Percentiles rank a stretch among this genome's conserved stretches.
Evolutionary conservation across 64 coral and sea anemone genomes (phyloP).

Genomic region (Stichodactyla helianthus): DNA sequence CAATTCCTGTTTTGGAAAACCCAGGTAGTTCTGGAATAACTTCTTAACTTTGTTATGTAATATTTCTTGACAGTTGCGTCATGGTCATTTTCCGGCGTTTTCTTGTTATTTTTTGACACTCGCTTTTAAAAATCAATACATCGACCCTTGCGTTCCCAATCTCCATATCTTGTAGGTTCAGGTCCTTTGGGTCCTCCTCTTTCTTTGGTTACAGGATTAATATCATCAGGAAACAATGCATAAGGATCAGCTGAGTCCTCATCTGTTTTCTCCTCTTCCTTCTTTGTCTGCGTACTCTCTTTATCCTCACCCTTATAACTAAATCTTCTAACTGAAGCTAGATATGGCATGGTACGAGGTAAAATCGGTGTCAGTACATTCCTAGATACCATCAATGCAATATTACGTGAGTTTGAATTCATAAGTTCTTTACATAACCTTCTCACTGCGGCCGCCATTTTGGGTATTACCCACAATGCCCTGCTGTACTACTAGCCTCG

Average conservation of each 20-base stretch:
- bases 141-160: slow-evolving; percentile 97
- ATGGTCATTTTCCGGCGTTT: not conserved
- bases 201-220: slow-evolving; percentile 90
- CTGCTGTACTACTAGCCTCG: not conserved
- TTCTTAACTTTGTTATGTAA: not conserved
- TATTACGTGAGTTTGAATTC: not conserved
- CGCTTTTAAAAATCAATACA: slow-evolving; percentile 85
- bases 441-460: slow-evolving; percentile 39
- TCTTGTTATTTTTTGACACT: not conserved
- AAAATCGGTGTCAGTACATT: not conserved
- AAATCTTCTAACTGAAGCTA: not conserved
- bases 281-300: slow-evolving; percentile 2
- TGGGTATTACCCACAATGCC: slow-evolving; percentile 45
- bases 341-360: not conserved
- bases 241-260: slow-evolving; percentile 60
- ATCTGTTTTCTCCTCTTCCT: slow-evolving; percentile 9
- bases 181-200: slow-evolving; percentile 90
- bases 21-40: not conserved
- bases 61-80: not conserved
- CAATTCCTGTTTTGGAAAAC: too few species aligned
- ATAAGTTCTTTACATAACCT: slow-evolving; percentile 23
- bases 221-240: slow-evolving; percentile 72
- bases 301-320: slow-evolving; percentile 32
- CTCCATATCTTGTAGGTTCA: slow-evolving; percentile 96
- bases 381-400: not conserved